phyloP scores from a whole-genome alignment of 2,888 invertebrate genomes.

The Belgica antarctica region DNA sequence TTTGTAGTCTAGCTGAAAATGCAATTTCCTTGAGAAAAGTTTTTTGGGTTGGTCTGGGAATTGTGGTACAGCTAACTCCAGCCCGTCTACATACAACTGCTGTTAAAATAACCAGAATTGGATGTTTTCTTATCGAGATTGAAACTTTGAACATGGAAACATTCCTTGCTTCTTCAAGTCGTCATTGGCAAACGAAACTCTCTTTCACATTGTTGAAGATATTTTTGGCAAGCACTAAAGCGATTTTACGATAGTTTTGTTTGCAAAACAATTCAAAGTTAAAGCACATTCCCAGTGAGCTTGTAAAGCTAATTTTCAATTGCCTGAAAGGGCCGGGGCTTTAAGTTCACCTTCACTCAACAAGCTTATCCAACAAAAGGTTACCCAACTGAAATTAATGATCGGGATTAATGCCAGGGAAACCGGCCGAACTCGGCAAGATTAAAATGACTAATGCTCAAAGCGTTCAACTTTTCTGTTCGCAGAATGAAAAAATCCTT shows the following conservation, averaged over 20 bases:
- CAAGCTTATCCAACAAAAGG: background rate
- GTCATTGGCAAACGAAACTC: conserved; percentile 5
- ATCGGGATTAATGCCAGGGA: background rate
- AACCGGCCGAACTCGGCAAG: background rate
- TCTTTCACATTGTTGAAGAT: background rate
- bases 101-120: no score
- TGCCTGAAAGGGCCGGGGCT: conserved; percentile 2
- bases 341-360: no score
- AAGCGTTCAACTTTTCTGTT: background rate
- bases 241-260: background rate
- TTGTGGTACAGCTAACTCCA: no score
- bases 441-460: background rate
- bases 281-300: background rate
- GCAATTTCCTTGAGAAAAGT: conserved; percentile 33
- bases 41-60: no score
- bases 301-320: conserved; percentile 1
- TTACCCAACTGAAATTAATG: background rate
- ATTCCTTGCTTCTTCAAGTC: background rate
- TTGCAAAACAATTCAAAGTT: background rate
- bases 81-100: no score
- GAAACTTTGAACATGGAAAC: no score
- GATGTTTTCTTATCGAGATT: background rate
- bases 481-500: background rate
- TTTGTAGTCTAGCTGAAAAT: background rate
- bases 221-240: conserved; percentile 17